Evolutionary conservation across 1,140 invertebrate genomes (phyloP), one percentile per base, ranked within the genome.

Genomic region (Scaptomyza montana): DNA sequence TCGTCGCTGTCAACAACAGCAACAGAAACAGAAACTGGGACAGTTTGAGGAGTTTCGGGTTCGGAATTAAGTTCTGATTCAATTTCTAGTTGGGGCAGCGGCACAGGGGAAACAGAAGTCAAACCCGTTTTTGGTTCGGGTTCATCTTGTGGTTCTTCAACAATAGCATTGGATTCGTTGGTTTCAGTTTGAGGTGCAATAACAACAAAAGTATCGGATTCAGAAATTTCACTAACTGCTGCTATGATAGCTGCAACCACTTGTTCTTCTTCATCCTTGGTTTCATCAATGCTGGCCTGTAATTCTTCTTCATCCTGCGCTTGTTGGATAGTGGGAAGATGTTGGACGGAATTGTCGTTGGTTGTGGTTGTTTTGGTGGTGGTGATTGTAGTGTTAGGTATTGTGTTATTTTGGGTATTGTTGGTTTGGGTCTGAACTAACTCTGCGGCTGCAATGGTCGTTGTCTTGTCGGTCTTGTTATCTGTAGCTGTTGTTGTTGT

Each of bases 401-500:
- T 21, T 86, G 81, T 74, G 54, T 63, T 74, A 53, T 75, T 86
- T 82, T 71, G 73, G 55, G 49, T 66, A 61, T 76, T 81, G 66
- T 78, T 57, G 43, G 63, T 55, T 89, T 80, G 84, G 85, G 77
- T 89, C 85, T 80, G 80, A 85, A 85, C 84, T 89, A 89, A 89
- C 85, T 89, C 84, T 89, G 84, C 74, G 77, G 75, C 84, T 82
- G 78, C 75, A 78, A 82, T 69, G 41, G 78, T 87, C 68, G 78
- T 67, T 59, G 79, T 82, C 77, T 66, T 68, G 33, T 36, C 71
- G 62, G 79, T 82, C 77, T 69, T 55, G 45, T 60, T 60, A 12
- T 47, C 47, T 47, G 43, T 59, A 33, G 60, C 77, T 73, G 56
- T 67, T 77, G 66, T 82, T 64, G 62, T 76, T 67, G 65, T 63